Percentiles rank a stretch among this genome's conserved stretches.
Conservation (phyloP, 2,888 invertebrate genomes). For the Nineta flava region DNA sequence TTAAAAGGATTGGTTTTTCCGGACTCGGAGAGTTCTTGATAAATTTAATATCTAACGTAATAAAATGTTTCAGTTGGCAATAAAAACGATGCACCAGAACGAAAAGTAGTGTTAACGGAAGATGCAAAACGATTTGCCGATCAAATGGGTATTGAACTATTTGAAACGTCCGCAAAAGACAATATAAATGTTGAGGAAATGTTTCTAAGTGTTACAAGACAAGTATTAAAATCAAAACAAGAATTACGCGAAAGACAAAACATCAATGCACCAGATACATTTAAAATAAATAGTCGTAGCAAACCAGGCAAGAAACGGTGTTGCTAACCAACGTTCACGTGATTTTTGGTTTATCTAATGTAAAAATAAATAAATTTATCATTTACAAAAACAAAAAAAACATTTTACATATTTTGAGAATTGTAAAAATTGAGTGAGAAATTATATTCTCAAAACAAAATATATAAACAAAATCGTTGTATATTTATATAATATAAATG, state of each 20-base stretch:
- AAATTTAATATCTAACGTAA: too few species aligned
- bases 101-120: constrained; percentile 91
- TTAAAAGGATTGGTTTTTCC: too few species aligned
- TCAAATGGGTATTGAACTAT: constrained; percentile 93
- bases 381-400: too few species aligned
- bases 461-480: neutral
- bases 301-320: constrained; percentile 45
- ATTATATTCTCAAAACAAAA: neutral
- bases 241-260: constrained; percentile 61
- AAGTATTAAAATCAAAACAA: constrained; percentile 75
- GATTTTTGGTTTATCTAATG: too few species aligned
- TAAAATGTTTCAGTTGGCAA: constrained; percentile 61
- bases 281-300: constrained; percentile 45
- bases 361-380: too few species aligned
- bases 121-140: constrained; percentile 95
- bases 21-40: too few species aligned
- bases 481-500: neutral
- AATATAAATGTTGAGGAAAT: constrained; percentile 98
- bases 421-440: too few species aligned
- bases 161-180: constrained; percentile 98
- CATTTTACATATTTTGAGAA: too few species aligned
- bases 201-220: constrained; percentile 55
- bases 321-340: constrained; percentile 24
- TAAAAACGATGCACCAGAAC: constrained; percentile 87
- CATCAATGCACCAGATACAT: constrained; percentile 46